Evolutionary conservation across 2,113 vertebrate genomes (phyloP).

Genomic region (Pygoscelis adeliae): DNA sequence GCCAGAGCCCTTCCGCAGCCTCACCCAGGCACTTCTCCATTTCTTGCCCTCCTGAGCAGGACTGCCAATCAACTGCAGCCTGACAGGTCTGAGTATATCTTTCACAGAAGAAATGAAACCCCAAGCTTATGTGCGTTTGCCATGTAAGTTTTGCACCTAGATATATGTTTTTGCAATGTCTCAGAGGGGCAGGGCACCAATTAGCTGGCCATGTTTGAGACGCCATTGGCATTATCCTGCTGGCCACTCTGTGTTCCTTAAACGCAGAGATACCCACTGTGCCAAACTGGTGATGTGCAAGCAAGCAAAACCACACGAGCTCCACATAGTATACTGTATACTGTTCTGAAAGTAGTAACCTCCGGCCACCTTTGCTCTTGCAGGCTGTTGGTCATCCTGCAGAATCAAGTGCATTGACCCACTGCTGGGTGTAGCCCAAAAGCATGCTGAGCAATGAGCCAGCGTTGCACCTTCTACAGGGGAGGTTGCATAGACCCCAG

Average conservation of each 20-base stretch:
- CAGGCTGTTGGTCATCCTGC: background rate
- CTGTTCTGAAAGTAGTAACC: background rate
- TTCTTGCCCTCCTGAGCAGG: background rate
- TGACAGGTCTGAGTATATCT: background rate
- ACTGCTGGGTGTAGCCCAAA: background rate
- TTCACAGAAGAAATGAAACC: background rate
- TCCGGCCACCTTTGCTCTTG: background rate
- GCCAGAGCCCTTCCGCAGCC: background rate
- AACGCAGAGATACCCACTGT: background rate
- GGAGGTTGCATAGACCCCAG: background rate
- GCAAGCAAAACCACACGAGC: background rate
- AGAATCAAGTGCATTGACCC: background rate
- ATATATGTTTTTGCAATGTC: background rate
- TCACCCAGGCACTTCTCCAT: background rate
- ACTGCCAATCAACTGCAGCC: background rate
- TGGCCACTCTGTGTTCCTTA: background rate
- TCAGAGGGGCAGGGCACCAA: background rate
- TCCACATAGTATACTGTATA: too few species aligned
- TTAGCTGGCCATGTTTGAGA: background rate
- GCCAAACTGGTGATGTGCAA: background rate
- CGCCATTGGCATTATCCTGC: background rate
- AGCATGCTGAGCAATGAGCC: background rate
- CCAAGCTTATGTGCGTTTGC: fast-evolving
- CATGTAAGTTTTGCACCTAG: background rate
- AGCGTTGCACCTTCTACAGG: fast-evolving